These are phyloP conservation scores for Hippocampus barbouri DNA, from an alignment of 2,113 vertebrate genomes.

Conservation along the genomic window DNA sequence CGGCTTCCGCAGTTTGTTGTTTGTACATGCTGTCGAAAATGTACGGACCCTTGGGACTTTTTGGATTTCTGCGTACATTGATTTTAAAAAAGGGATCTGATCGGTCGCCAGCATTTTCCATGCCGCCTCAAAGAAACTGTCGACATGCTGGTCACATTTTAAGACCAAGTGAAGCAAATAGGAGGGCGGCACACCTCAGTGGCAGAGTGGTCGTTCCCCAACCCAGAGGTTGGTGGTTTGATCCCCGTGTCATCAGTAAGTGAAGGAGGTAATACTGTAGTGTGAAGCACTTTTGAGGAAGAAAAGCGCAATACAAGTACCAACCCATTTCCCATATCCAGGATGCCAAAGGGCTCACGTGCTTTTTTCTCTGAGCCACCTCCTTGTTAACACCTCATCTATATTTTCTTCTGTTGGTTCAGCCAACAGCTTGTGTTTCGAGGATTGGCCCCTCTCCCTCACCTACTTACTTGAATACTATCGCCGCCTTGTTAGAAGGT, in stretches of 20 bases:
- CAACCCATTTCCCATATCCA: too few relatives aligned
- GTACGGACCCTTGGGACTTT: not conserved
- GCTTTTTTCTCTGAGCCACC: not conserved
- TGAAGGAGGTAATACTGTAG: too few relatives aligned
- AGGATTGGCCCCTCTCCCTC: constrained; percentile 27
- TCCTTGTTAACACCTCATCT: constrained; percentile 42
- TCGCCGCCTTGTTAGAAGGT: constrained; percentile 31
- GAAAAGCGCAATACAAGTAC: too few relatives aligned
- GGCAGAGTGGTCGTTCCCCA: too few relatives aligned
- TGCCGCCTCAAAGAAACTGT: too few relatives aligned
- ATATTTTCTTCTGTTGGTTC: constrained; percentile 40
- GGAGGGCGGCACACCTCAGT: too few relatives aligned
- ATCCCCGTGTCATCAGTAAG: too few relatives aligned
- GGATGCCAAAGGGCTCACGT: not conserved
- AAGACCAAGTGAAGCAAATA: too few relatives aligned
- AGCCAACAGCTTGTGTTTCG: constrained; percentile 35
- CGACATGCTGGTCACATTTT: too few relatives aligned
- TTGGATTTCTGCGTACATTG: not conserved
- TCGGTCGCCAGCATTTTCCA: too few relatives aligned
- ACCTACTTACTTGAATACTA: constrained; percentile 33
- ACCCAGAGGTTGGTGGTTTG: too few relatives aligned
- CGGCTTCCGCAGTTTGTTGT: constrained; percentile 34
- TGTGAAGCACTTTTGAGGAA: too few relatives aligned
- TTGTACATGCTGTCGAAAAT: not conserved
- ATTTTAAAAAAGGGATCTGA: not conserved